Conservation (phyloP, 2,888 invertebrate species). For the Phyllotreta striolata region DNA sequence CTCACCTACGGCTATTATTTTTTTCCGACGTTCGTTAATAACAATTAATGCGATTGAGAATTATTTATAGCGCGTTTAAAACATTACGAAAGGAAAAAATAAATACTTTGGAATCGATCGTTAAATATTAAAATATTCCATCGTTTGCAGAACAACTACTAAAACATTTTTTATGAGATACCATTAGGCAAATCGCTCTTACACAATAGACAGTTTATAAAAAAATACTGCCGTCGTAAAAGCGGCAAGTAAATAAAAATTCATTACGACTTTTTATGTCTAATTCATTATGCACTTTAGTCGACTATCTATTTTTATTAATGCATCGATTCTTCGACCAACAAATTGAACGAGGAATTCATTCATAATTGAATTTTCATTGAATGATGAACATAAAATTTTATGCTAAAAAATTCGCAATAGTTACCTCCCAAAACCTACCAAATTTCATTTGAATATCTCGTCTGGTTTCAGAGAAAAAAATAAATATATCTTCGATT, state of each 20-base stretch:
- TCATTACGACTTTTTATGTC: too few species aligned
- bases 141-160: slow-evolving; percentile 10
- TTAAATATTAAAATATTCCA: slow-evolving; percentile 20
- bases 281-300: neutral
- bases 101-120: neutral
- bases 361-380: too few species aligned
- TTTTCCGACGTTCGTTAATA: neutral
- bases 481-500: too few species aligned
- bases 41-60: slow-evolving; percentile 10
- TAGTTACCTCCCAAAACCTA: too few species aligned
- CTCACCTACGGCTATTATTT: slow-evolving; percentile 9
- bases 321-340: too few species aligned
- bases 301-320: neutral
- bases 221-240: slow-evolving; percentile 13
- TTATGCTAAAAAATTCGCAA: too few species aligned
- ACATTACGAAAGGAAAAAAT: slow-evolving; percentile 5
- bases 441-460: too few species aligned
- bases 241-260: slow-evolving; percentile 2
- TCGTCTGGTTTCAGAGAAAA: too few species aligned
- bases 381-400: too few species aligned
- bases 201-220: slow-evolving; percentile 1
- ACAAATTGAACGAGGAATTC: too few species aligned
- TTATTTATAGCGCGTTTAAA: slow-evolving; percentile 14
- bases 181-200: slow-evolving; percentile 14
- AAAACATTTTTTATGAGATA: slow-evolving; percentile 12